Conservation (phyloP, 2,113 vertebrate species). For the Promerops cafer region DNA sequence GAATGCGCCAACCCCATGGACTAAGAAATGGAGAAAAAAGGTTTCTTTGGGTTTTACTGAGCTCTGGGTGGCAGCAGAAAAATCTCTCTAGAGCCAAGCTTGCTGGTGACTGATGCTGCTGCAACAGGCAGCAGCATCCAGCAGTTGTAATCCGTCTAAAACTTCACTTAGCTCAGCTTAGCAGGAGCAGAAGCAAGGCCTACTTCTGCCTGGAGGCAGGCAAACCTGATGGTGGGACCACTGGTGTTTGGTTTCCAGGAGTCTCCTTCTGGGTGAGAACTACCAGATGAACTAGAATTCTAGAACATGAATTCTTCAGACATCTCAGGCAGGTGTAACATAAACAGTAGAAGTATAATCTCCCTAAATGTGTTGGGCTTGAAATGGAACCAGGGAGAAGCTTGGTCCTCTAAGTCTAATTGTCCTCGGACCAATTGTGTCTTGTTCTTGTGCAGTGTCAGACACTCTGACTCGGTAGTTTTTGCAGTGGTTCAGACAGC, state of each 20-base stretch:
- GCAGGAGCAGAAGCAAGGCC: background rate
- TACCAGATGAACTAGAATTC: background rate
- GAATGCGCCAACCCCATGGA: background rate
- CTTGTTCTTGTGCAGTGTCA: background rate
- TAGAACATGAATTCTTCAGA: background rate
- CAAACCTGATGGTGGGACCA: rapidly evolving
- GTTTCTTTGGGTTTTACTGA: background rate
- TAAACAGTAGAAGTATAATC: background rate
- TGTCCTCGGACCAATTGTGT: background rate
- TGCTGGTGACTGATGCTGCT: background rate
- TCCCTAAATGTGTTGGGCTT: background rate
- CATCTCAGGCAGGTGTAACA: background rate
- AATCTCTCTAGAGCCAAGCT: background rate
- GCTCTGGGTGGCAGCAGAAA: background rate
- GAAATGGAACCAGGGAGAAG: background rate
- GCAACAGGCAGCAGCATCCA: background rate
- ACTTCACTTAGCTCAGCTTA: background rate
- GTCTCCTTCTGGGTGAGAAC: background rate
- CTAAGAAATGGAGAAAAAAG: background rate
- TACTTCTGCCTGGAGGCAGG: background rate
- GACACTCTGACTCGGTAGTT: background rate
- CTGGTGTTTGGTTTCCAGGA: background rate
- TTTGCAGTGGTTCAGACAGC: background rate
- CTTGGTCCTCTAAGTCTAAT: background rate
- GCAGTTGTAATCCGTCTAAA: background rate